Conservation (phyloP, 1,140 invertebrate genomes). For the Megalopta genalis region DNA sequence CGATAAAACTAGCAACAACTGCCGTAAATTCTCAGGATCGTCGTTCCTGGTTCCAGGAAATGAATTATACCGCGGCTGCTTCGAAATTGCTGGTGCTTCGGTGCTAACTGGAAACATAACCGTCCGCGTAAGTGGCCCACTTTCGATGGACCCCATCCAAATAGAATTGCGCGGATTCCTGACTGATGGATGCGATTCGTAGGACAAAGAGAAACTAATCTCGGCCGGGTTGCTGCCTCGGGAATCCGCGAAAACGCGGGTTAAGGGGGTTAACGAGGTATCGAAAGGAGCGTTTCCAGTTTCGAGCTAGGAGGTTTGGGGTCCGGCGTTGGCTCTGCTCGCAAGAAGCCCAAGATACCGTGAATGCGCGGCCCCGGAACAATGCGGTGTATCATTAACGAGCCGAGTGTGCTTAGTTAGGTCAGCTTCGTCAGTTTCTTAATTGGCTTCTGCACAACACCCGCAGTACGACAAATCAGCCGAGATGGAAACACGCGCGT, state of each 20-base stretch:
- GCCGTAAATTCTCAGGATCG: too few species aligned
- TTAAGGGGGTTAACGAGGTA: conserved; percentile 43
- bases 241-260: conserved; percentile 11
- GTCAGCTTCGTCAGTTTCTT: conserved; percentile 61
- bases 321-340: conserved; percentile 22
- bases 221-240: not conserved
- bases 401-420: conserved; percentile 44
- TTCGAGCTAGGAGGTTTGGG: not conserved
- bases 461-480: conserved; percentile 13
- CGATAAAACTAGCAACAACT: too few species aligned
- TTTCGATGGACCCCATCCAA: too few species aligned
- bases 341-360: conserved; percentile 11
- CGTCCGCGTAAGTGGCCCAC: too few species aligned
- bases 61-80: too few species aligned
- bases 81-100: too few species aligned
- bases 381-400: conserved; percentile 57
- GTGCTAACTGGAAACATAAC: too few species aligned
- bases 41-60: too few species aligned
- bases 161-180: not conserved
- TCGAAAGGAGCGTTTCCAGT: conserved; percentile 32
- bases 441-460: conserved; percentile 47
- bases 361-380: conserved; percentile 18
- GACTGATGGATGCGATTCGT: not conserved
- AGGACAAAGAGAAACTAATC: not conserved
- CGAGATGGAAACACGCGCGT: not conserved